Evolutionary conservation across 2,888 invertebrate species (phyloP), one percentile per base, ranked within the genome.

Genomic region (Quadroppia sp.): DNA sequence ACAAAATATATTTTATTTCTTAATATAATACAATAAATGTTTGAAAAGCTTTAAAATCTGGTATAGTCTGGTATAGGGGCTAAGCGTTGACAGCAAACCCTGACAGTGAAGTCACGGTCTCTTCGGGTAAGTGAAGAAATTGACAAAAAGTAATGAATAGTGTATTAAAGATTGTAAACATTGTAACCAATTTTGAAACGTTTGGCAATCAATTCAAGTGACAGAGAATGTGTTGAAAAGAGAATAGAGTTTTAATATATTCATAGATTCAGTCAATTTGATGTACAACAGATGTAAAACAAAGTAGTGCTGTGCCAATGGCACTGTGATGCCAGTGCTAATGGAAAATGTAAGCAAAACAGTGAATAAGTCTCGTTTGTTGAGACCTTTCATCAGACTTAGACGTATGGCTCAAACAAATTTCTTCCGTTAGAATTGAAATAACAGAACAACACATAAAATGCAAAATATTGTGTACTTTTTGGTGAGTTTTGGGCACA

Each of bases 241-340:
- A 61, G 61, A 61, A 61, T 67, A n/a, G 11, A 15, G 40, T 67
- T n/a, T 67, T 59, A 74, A 74, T 61, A 59, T 32, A 40, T 56
- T 74, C 50, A 74, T 74, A 30, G 67, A 53, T 64, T 67, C 67
- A 9, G 42, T 71, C 75, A 72, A 69, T 59, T 59, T 64, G 45
- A 56, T 69, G 56, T 36, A 32, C 9, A 75, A 67, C 61, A 71
- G 67, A 67, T 67, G 67, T 42, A 67, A 67, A 67, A 42, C 67
- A 67, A 67, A 67, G 40, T 67, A n/a, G 67, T 42, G 67, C 15
- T 7, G 6, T 28, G 59, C 59, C 67, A 67, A 20, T 67, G 25
- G 40, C 40, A 40, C 23, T 67, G 59, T 59, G 25, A 42, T n/a
- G 40, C 15, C 67, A 67, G 40, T 42, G 40, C 67, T 67, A 67